Evolutionary conservation across 2,113 vertebrate genomes (phyloP), one percentile per base, ranked within the genome.

Genomic region (Morone chrysops): DNA sequence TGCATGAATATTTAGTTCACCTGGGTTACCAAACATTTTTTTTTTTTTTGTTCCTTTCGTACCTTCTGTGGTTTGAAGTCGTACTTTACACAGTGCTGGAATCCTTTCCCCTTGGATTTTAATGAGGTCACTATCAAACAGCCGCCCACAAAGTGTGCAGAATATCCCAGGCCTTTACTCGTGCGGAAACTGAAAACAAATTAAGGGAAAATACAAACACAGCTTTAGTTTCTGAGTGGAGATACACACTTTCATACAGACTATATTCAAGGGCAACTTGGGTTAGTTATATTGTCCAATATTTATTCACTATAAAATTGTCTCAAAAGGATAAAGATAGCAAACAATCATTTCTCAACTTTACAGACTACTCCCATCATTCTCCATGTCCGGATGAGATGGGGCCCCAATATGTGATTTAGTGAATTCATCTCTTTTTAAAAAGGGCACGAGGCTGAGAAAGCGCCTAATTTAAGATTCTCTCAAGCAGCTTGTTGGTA

Each of bases 11-110:
- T 75, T 61, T 59, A 57, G 31, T 70, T 66, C 17, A 50, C 31
- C 2, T 17, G 60, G 38, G 40, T 57, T 18, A 72, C 65, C 47
- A n/a, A 65, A 66, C 56, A 6, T 13, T 10, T 40, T 13, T 45
- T 40, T 45, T 40, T 4, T 25, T 60, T 60, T 62, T 45, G 53
- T 1, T 20, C 14, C 17, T 59, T 65, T 75, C 70, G 0, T 93
- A 99, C 98, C 97, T 99, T 99, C 88, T 99, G 98, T 36, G 98
- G 98, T 86, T 99, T 99, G 95, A 99, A 99, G 95, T 99, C 98
- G 76, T 97, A 99, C 92, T 99, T 99, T 79, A 99, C 98, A 92
- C 98, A 99, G 71, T 99, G 98, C 94, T 99, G 97, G 94, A 99
- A 99, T 80, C 98, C 98, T 96, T 99, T 99, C 87, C 97, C 97